Base-by-base conservation (phyloP, 2,113 vertebrate species). In the Amazona guildingii region DNA sequence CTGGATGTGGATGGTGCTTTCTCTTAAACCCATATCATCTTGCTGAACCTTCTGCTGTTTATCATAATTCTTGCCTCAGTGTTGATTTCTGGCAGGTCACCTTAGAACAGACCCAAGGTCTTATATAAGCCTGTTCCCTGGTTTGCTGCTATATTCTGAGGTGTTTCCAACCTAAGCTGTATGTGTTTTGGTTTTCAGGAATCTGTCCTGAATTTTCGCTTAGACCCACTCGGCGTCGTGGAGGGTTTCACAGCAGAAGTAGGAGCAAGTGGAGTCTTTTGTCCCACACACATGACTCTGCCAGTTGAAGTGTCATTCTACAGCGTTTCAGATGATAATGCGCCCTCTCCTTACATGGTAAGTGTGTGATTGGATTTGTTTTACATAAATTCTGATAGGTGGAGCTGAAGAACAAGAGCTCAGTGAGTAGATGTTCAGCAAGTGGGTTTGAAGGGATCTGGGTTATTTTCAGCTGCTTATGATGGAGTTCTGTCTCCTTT, bases 271-370 rank as follows among this genome's bases (percentile, higher is more conserved):
- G 99, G 99, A 81, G 97, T 99, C 72, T 99, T 99, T 91, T 99
- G 99, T 97, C 99, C 99, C 86, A 99, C 99, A 19, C 99, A 99
- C 97, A 98, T 99, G 98, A 99, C 99, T 95, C 98, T 99, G 95
- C 99, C 99, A 17, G 99, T 99, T 41, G 99, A 99, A 67, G 99
- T 99, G 97, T 99, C 98, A 4, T 99, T 99, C 98, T 99, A 99
- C 98, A 99, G 99, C 8, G 99, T 99, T 96, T 99, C 99, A 6
- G 99, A 99, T 78, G 99, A 99, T 97, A 99, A 99, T 13, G 99
- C 99, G 52, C 99, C 99, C 74, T 99, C 99, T 96, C 99, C 99
- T 89, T 99, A 99, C 91, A 99, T 99, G 99, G 99, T 99, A 96
- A 98, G 95, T 92, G 91, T 57, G 69, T 64, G 83, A 33, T 57